Base-by-base conservation (phyloP, 2,113 vertebrate genomes). In the Rhabdornis inornatus region DNA sequence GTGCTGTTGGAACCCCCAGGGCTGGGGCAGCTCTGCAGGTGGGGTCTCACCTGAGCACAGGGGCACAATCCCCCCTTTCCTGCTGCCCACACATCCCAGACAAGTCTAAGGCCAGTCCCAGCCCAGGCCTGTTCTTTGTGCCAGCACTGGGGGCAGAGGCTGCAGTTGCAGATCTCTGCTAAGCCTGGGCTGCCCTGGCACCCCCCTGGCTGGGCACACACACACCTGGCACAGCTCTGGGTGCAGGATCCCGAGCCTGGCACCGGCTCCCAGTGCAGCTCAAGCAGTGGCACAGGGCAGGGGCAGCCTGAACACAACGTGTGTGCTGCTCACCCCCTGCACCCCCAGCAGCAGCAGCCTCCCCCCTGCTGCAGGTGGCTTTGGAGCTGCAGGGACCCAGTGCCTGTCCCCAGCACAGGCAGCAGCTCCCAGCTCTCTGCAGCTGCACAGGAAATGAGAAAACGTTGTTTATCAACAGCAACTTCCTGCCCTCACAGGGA, bases 391-490 rank as follows among this genome's bases (percentile, higher is more conserved):
- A 55, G 69, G 72, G 74, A 68, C 22, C 39, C 84, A 45, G 68
- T 3, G 31, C 5, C 3, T 20, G 64, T 24, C 74, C 90, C 90
- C 64, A 20, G 83, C 27, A 10, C 15, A 53, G 85, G 31, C 76
- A 35, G 49, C 49, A 56, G 75, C 23, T 39, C 47, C 64, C 60
- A 69, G 85, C 18, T 39, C 65, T 7, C 20, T 70, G 86, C 95
- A 95, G 92, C 96, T 96, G 90, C 90, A 63, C 31, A 33, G 12
- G 96, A 96, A 96, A 86, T 44, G 66, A 86, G 94, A 77, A 33
- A 40, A 66, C 19, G 28, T 22, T 94, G 94, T 96, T 97, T 95
- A 97, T 96, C 96, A 94, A 92, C 86, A 95, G 89, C 1, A 15
- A 95, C 92, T 97, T 95, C 92, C 94, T 87, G 86, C 92, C 95